These are phyloP conservation scores for Plestiodon gilberti DNA, from an alignment of 2,113 vertebrate genomes.

Conservation along the genomic window DNA sequence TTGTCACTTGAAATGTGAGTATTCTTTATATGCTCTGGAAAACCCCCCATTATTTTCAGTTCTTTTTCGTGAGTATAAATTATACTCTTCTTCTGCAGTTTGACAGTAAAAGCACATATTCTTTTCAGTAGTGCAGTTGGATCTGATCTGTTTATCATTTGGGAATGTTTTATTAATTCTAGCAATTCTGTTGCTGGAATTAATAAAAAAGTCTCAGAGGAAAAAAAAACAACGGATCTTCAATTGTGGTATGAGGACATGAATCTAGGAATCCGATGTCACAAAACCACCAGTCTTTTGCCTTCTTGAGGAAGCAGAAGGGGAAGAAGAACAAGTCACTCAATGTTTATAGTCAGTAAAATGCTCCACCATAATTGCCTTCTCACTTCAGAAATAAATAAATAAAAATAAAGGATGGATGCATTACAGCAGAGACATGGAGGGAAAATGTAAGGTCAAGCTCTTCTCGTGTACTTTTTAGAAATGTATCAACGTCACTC, in stretches of 20 bases:
- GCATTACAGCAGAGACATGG: rapidly evolving
- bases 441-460: not conserved
- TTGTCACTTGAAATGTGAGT: not conserved
- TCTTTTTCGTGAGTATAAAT: too few species aligned
- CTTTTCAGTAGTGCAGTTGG: not conserved
- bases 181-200: not conserved
- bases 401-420: not conserved
- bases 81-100: not conserved
- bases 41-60: not conserved
- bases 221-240: not conserved
- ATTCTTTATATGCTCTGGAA: not conserved
- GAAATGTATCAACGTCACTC: not conserved
- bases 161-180: too few species aligned
- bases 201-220: not conserved
- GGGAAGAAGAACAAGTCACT: slow-evolving; percentile 1
- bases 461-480: slow-evolving; percentile 4
- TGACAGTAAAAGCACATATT: not conserved
- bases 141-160: slow-evolving; percentile 16
- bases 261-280: not conserved
- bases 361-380: not conserved
- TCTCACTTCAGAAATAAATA: not conserved
- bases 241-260: not conserved
- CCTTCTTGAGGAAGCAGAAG: not conserved
- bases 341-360: not conserved
- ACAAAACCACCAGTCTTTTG: not conserved